Percentiles rank a stretch among this genome's conserved stretches.
Evolutionary conservation across 2,113 vertebrate species (phyloP).

Genomic region (Tympanuchus pallidicinctus): DNA sequence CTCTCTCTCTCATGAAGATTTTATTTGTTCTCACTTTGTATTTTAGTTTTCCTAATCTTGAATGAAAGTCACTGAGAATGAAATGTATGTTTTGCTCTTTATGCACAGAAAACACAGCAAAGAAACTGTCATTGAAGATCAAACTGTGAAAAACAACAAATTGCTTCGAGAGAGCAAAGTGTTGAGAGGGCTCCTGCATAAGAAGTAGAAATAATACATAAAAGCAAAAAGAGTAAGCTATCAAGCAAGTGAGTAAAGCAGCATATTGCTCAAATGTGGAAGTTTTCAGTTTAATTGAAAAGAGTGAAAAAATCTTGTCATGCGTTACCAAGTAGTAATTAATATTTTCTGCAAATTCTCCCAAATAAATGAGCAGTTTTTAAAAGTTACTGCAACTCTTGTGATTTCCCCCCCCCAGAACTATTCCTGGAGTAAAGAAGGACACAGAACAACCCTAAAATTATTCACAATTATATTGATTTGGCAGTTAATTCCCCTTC

Average conservation of each 20-base stretch:
- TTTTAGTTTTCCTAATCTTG: constrained; percentile 52
- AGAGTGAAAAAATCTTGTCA: not conserved
- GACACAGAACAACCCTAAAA: not conserved
- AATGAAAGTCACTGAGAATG: constrained; percentile 48
- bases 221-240: not conserved
- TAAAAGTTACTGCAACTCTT: not conserved
- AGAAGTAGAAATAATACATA: constrained; percentile 49
- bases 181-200: constrained; percentile 18
- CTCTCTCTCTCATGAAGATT: constrained; percentile 60
- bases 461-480: not conserved
- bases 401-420: not conserved
- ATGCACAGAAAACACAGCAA: constrained; percentile 43
- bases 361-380: not conserved
- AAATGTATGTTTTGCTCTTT: constrained; percentile 57
- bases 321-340: not conserved
- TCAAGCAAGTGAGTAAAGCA: not conserved
- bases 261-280: not conserved
- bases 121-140: constrained; percentile 54
- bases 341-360: constrained; percentile 19
- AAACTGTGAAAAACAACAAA: constrained; percentile 56
- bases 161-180: constrained; percentile 32
- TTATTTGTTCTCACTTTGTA: constrained; percentile 61
- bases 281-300: constrained; percentile 48
- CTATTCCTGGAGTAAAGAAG: not conserved
- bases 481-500: not conserved